Base-by-base conservation (phyloP, 2,888 invertebrate species). In the Eristalis arbustorum region DNA sequence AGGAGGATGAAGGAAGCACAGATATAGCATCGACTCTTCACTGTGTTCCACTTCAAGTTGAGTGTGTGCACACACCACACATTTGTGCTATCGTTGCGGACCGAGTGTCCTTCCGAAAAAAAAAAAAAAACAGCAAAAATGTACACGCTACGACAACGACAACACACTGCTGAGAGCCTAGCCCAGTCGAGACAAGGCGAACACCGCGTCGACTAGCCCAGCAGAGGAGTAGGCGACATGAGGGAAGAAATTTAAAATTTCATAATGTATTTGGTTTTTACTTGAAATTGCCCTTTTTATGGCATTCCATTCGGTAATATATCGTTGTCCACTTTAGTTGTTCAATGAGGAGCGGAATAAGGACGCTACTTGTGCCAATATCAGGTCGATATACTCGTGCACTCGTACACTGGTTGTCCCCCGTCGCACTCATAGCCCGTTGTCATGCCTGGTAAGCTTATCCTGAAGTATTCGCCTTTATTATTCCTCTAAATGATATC, bases 261-360 rank as follows among this genome's bases (percentile, higher is more conserved):
- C 75, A 84, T 84, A 80, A 80, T 76, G 80, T 80, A 76, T 76
- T 80, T 84, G 75, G 75, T 42, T 80, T 68, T 71, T 74, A 64
- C 69, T 66, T 79, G 69, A 40, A 74, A 78, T 84, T 80, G 84
- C 76, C 62, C 72, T 76, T 84, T 84, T 84, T 75, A 84, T 84
- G 76, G 84, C 67, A 67, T 75, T 72, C 69, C 37, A 13, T 61
- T 31, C 40, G 22, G 49, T 11, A 76, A 49, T 68, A 56, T 69
- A 62, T 72, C 62, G 77, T 56, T 76, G 67, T 82, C 61, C 59
- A 63, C 57, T 77, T 34, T 37, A 69, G 59, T 18, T 42, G 14
- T 40, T 5, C 59, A 14, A 11, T 49, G 31, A 28, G 56, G 61
- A 81, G 66, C 40, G 62, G 56, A 61, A 57, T 78, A 71, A 56